Conservation (phyloP, 2,113 vertebrate species). For the Ancistrus triradiatus region DNA sequence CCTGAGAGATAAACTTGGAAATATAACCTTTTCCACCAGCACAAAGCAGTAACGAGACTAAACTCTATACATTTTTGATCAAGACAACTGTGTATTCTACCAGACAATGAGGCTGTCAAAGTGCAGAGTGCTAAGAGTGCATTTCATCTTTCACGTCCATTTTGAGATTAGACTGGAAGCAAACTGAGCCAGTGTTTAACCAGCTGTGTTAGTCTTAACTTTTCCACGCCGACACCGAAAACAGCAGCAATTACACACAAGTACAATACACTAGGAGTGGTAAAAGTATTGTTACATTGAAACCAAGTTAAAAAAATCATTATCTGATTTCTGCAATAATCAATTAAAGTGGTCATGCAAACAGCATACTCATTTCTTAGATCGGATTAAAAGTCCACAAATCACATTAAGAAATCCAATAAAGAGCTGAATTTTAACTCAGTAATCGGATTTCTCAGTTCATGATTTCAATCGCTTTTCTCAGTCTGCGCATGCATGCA, state of each 20-base stretch:
- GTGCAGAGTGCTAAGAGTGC: neutral
- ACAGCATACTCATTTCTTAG: no score
- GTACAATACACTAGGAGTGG: no score
- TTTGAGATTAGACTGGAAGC: slow-evolving; percentile 7
- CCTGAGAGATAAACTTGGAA: slow-evolving; percentile 14
- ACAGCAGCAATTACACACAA: neutral
- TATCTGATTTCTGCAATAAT: no score
- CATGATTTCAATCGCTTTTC: no score
- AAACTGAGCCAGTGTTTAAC: slow-evolving; percentile 26
- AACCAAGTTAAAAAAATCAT: no score
- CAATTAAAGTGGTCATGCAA: no score
- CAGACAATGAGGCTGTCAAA: neutral
- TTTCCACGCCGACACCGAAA: neutral
- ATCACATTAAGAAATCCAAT: no score
- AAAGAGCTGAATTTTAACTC: no score
- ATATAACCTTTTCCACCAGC: slow-evolving; percentile 11
- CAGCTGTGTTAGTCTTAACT: slow-evolving; percentile 25
- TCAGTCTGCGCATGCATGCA: no score
- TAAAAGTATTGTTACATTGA: no score
- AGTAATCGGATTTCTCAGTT: no score
- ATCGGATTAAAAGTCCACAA: no score
- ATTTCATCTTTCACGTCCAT: neutral
- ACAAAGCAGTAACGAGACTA: neutral
- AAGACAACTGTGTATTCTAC: neutral
- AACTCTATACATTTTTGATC: neutral